Percentiles rank a stretch among this genome's conserved stretches.
Evolutionary conservation across 2,888 invertebrate species (phyloP).

Genomic region (Podotricha telesiphe): DNA sequence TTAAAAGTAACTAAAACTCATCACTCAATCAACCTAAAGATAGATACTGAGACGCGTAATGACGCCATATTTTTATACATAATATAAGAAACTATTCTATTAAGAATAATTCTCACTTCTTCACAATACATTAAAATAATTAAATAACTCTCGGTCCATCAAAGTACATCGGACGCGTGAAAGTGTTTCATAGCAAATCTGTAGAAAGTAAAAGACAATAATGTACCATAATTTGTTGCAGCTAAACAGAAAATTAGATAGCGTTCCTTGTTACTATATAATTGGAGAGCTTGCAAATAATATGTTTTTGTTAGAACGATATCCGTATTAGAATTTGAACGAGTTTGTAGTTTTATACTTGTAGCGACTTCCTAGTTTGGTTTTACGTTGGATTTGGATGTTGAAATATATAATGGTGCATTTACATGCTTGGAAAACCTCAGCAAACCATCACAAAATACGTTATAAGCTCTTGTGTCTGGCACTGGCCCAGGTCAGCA

Average conservation of each 20-base stretch:
- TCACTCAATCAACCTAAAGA: no score
- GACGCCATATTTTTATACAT: no score
- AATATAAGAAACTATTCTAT: no score
- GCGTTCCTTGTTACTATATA: slow-evolving; percentile 35
- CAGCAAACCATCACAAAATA: no score
- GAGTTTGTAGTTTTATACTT: neutral
- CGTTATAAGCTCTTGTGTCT: no score
- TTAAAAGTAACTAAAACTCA: no score
- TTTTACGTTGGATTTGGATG: neutral
- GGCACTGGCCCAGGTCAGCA: no score
- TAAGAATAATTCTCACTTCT: no score
- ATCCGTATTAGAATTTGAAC: slow-evolving; percentile 6
- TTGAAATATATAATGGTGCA: neutral
- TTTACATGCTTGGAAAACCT: no score
- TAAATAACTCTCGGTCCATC: slow-evolving; percentile 20
- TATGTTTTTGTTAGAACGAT: slow-evolving; percentile 1
- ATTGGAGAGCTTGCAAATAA: slow-evolving; percentile 37
- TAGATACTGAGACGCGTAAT: no score
- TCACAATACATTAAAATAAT: neutral
- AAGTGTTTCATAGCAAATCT: slow-evolving; percentile 39
- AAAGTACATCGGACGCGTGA: slow-evolving; percentile 37
- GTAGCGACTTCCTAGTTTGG: neutral
- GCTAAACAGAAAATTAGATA: slow-evolving; percentile 34
- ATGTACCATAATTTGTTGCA: slow-evolving; percentile 36
- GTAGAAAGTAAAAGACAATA: slow-evolving; percentile 49